These are phyloP conservation scores for Venturia canescens DNA, from an alignment of 1,140 invertebrate genomes.

Conservation along the genomic window DNA sequence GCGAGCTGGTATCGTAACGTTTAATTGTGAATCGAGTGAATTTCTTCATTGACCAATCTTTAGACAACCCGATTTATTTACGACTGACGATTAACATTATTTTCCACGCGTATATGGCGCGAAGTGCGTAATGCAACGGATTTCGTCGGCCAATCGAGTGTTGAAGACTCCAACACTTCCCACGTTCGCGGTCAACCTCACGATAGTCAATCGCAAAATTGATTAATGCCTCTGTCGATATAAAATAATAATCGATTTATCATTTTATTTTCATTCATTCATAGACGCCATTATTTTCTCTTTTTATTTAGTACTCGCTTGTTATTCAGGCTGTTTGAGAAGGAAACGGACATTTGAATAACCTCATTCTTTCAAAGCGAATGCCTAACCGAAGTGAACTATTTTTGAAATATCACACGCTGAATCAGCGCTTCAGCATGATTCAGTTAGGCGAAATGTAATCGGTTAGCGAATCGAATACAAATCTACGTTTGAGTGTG, in stretches of 20 bases:
- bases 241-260: neutral
- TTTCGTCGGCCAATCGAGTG: neutral
- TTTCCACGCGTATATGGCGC: conserved; percentile 4
- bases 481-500: no score
- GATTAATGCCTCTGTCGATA: neutral
- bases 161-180: conserved; percentile 12
- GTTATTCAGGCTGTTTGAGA: no score
- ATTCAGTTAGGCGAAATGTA: no score
- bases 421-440: no score
- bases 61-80: conserved; percentile 19
- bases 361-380: neutral
- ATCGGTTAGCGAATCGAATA: no score
- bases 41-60: conserved; percentile 31
- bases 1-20: neutral
- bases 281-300: neutral
- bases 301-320: neutral
- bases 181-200: neutral
- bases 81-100: conserved; percentile 26
- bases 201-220: neutral
- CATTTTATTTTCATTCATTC: neutral
- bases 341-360: neutral
- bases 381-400: no score
- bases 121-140: neutral
- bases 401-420: no score
- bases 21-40: conserved; percentile 14